Conservation (phyloP, 1,140 invertebrate genomes). For the Drosophila rufa region DNA sequence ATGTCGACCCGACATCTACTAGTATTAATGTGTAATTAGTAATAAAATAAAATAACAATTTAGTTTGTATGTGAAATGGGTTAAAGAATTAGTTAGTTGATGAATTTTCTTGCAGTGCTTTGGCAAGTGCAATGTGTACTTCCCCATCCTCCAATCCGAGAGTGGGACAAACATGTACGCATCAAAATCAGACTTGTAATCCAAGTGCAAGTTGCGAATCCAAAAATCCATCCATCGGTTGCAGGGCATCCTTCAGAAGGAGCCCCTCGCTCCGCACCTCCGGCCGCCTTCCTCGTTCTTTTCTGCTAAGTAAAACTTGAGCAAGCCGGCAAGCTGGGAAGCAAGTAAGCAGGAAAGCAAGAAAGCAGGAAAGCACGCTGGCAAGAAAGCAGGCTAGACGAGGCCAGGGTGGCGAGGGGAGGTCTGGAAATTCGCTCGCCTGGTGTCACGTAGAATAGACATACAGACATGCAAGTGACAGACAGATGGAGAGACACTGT, state of each 20-base stretch:
- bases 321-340: constrained; percentile 28
- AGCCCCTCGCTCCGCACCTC: constrained; percentile 14
- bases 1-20: too few relatives aligned
- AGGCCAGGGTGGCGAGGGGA: constrained; percentile 1
- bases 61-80: too few relatives aligned
- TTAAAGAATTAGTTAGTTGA: too few relatives aligned
- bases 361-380: constrained; percentile 28
- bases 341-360: constrained; percentile 18
- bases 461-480: constrained; percentile 82
- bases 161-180: constrained; percentile 71
- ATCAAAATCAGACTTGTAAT: constrained; percentile 84
- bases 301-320: constrained; percentile 46
- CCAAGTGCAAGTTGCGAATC: constrained; percentile 83
- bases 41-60: too few relatives aligned
- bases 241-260: constrained; percentile 57
- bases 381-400: constrained; percentile 13
- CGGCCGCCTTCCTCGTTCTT: constrained; percentile 22
- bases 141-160: constrained; percentile 16
- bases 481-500: constrained; percentile 84
- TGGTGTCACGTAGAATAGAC: constrained; percentile 84
- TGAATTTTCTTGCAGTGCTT: constrained; percentile 9
- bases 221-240: constrained; percentile 81
- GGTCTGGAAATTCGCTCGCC: constrained; percentile 56
- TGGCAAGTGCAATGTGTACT: constrained; percentile 51
- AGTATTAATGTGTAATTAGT: too few relatives aligned